Conservation (phyloP, 2,113 vertebrate species). For the Forbesichthys agassizii region DNA sequence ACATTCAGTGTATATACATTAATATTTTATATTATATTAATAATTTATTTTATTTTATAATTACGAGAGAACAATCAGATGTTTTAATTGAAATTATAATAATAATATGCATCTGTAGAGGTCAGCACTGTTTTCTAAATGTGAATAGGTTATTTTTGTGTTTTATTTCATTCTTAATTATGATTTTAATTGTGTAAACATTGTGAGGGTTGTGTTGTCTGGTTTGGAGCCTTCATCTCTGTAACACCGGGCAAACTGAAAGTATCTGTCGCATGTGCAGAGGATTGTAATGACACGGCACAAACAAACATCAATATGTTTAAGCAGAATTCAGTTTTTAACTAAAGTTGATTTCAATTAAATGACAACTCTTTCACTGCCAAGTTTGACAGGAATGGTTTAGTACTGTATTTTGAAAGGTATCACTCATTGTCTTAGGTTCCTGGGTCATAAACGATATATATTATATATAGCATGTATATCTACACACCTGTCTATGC, state of each 20-base stretch:
- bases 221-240: constrained; percentile 94
- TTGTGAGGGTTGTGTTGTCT: constrained; percentile 62
- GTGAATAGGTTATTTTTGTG: too few species aligned
- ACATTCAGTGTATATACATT: too few species aligned
- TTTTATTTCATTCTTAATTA: too few species aligned
- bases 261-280: constrained; percentile 81
- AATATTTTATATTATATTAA: too few species aligned
- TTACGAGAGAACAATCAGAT: too few species aligned
- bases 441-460: background rate
- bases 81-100: too few species aligned
- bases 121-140: too few species aligned
- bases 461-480: background rate
- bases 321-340: background rate
- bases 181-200: too few species aligned
- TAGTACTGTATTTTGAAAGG: too few species aligned
- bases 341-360: too few species aligned
- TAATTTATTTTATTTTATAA: too few species aligned
- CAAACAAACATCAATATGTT: background rate
- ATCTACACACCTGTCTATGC: constrained; percentile 88
- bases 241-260: constrained; percentile 95
- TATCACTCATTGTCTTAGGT: background rate
- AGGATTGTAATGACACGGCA: background rate
- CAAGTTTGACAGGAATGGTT: background rate
- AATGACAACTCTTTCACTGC: background rate
- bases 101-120: too few species aligned